Conservation (phyloP, 1,140 invertebrate genomes). For the Cyclargus thomasi region DNA sequence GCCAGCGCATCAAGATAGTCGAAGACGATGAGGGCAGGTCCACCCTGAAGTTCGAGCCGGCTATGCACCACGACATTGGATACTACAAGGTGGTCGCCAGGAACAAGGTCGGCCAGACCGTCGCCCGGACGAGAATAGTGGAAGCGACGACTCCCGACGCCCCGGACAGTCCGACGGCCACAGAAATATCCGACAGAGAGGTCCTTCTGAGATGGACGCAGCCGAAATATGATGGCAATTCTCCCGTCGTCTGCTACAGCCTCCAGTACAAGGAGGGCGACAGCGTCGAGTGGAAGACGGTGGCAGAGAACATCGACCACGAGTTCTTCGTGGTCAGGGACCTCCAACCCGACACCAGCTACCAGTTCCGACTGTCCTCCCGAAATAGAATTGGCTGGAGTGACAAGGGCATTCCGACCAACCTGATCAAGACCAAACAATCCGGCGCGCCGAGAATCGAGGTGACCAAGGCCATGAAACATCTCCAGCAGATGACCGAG, state of each 20-base stretch:
- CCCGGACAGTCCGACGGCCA: slow-evolving; percentile 91
- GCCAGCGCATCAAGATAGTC: slow-evolving; percentile 84
- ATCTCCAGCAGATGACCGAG: slow-evolving; percentile 89
- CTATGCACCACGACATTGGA: slow-evolving; percentile 88
- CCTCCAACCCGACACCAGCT: slow-evolving; percentile 85
- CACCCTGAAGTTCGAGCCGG: slow-evolving; percentile 84
- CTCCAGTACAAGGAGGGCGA: slow-evolving; percentile 87
- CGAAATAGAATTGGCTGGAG: slow-evolving; percentile 96
- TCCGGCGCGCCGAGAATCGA: slow-evolving; percentile 81
- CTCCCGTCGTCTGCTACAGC: slow-evolving; percentile 88
- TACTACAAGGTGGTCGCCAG: slow-evolving; percentile 96
- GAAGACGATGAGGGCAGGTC: slow-evolving; percentile 87
- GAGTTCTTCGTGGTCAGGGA: slow-evolving; percentile 92
- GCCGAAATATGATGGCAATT: slow-evolving; percentile 89
- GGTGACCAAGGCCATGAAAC: slow-evolving; percentile 86
- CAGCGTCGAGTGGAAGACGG: slow-evolving; percentile 89
- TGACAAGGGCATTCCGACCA: slow-evolving; percentile 84
- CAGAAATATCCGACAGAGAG: slow-evolving; percentile 88
- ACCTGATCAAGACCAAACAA: slow-evolving; percentile 81
- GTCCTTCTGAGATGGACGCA: slow-evolving; percentile 92
- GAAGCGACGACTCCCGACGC: slow-evolving; percentile 84
- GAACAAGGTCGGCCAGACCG: slow-evolving; percentile 88
- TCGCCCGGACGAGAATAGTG: slow-evolving; percentile 84
- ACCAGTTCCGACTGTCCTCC: slow-evolving; percentile 92
- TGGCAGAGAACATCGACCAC: slow-evolving; percentile 92